Evolutionary conservation across 2,113 vertebrate genomes (phyloP).

Genomic region (Oryzias woworae): DNA sequence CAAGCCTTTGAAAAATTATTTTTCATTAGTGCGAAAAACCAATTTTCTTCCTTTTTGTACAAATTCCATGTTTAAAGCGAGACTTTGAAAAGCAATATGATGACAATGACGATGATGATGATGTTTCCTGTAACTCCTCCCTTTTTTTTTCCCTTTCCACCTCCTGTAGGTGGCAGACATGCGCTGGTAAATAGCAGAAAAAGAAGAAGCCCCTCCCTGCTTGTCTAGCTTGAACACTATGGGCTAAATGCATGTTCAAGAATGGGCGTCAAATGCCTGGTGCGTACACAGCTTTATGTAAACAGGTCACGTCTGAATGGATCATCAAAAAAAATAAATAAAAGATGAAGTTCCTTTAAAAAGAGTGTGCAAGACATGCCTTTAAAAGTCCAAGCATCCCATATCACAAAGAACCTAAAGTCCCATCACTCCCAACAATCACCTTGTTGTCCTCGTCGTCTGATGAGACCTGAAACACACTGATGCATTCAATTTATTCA

Average conservation of each 20-base stretch:
- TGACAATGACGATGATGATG: slow-evolving; percentile 83
- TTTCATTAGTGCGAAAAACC: slow-evolving; percentile 99
- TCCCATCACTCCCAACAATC: slow-evolving; percentile 44
- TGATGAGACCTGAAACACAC: slow-evolving; percentile 60
- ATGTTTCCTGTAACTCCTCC: slow-evolving; percentile 84
- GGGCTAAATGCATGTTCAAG: no score
- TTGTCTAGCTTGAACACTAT: no score
- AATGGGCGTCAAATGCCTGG: background rate
- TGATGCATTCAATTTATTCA: slow-evolving; percentile 74
- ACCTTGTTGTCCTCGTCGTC: slow-evolving; percentile 47
- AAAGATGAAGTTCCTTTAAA: background rate
- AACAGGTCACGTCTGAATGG: slow-evolving; percentile 8
- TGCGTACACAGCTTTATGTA: no score
- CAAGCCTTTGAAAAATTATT: slow-evolving; percentile 79
- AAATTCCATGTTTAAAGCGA: slow-evolving; percentile 91
- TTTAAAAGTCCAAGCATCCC: slow-evolving; percentile 34
- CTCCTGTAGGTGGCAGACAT: no score
- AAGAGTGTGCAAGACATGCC: background rate
- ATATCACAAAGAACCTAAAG: slow-evolving; percentile 24
- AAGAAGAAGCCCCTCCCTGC: no score
- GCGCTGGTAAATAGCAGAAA: no score
- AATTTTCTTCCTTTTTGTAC: slow-evolving; percentile 99
- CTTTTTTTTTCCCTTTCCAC: no score
- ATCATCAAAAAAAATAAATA: background rate
- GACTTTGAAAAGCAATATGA: slow-evolving; percentile 98